Evolutionary conservation across 2,797 vertebrate species (phyloP).

Genomic region (Syndactyla subalaris): DNA sequence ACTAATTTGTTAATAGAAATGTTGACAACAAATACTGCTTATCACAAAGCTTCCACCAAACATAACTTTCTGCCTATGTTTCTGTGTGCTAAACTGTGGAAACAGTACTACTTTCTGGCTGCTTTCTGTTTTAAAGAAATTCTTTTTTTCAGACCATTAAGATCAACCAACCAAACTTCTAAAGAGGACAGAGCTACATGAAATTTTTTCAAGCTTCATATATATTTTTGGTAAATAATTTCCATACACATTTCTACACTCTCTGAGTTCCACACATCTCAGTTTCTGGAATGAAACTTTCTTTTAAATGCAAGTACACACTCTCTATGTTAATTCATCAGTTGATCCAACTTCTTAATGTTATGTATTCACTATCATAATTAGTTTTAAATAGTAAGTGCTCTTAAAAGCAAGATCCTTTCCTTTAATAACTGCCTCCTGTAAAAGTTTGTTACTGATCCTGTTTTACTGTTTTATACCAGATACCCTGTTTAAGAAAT

Average conservation of each 20-base stretch:
- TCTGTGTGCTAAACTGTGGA: background rate
- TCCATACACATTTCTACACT: background rate
- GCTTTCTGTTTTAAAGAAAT: background rate
- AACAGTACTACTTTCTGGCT: background rate
- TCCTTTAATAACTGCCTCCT: background rate
- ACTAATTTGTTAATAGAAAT: conserved; percentile 1
- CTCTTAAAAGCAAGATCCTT: background rate
- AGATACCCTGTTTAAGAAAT: background rate
- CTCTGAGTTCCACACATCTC: background rate
- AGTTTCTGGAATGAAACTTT: background rate
- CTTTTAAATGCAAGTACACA: background rate
- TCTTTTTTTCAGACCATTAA: background rate
- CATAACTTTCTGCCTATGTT: background rate
- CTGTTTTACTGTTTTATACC: background rate
- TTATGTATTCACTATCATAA: background rate
- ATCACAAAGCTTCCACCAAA: background rate
- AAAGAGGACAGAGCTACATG: fast-evolving
- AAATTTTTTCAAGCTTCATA: background rate
- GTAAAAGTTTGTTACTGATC: background rate
- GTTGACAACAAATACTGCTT: background rate
- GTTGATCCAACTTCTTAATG: background rate
- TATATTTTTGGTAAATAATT: background rate
- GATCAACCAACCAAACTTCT: background rate
- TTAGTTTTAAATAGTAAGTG: background rate
- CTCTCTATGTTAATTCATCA: background rate